Evolutionary conservation across 2,113 vertebrate species (phyloP), one percentile per base, ranked within the genome.

Genomic region (Carassius gibelio): DNA sequence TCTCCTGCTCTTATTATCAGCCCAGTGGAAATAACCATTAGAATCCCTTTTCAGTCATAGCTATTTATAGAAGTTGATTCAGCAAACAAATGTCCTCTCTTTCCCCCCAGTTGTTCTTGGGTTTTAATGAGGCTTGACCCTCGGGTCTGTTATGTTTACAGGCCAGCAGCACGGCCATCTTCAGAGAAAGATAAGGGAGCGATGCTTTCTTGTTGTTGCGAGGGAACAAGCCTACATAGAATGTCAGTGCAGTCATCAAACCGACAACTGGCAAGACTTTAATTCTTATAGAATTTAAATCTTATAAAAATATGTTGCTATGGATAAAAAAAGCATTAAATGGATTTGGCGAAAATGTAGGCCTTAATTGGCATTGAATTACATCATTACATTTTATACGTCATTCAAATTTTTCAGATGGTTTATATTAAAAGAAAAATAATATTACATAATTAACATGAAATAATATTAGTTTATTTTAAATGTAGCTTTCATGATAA

Each of bases 41-140:
- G 74, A 89, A 87, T 87, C 75, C 34, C 84, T 87, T 88, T 88
- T 89, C 87, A 86, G 87, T 89, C 89, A 88, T 64, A 83, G 86
- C 84, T 91, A 90, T 90, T 88, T 90, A 84, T 89, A 88, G 89
- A 75, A 75, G 36, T 26, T 85, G 87, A 90, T 85, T 88, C 88
- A 84, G 83, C 71, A 74, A 84, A 88, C 89, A 89, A 90, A 87
- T 89, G 87, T 84, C 81, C 72, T 64, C 79, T 84, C 62, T 83
- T 74, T 87, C 85, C 21, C 81, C 76, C 52, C 74, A 26, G 81
- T 87, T 87, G 88, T 87, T 86, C 77, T 72, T 84, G 75, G 71
- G 78, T 89, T 84, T 89, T 90, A 89, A 87, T 82, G 59, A 87
- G 86, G 71, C 83, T 38, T 61, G 14, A 19, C 87, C 78, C 80